Evolutionary conservation across 2,113 vertebrate species (phyloP).

Genomic region (Zosterops japonicus): DNA sequence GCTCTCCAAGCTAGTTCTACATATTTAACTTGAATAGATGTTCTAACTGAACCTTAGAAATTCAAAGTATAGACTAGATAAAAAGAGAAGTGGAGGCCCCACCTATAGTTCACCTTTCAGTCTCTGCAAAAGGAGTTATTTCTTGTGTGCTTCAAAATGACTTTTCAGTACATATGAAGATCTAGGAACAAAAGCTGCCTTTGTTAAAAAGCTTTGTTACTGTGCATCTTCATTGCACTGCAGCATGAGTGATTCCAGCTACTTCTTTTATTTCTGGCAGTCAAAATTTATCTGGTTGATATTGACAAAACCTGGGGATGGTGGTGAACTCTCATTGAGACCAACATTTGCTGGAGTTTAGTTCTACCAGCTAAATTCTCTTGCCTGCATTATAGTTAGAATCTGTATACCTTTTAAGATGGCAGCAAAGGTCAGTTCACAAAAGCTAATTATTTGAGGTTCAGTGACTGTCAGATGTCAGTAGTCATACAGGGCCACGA

Average conservation of each 20-base stretch:
- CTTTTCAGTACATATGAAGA: neutral
- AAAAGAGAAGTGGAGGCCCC: neutral
- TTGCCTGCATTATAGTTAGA: neutral
- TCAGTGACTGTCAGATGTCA: neutral
- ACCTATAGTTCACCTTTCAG: neutral
- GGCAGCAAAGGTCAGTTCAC: neutral
- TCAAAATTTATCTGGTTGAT: neutral
- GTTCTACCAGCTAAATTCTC: neutral
- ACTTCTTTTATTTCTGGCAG: neutral
- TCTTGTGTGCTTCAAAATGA: neutral
- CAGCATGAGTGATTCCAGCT: neutral
- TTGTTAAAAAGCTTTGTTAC: neutral
- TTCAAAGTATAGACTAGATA: neutral
- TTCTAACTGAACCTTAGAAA: neutral
- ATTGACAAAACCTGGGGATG: neutral
- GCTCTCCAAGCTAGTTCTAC: neutral
- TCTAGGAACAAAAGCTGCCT: neutral
- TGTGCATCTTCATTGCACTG: neutral
- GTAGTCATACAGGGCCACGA: rapidly evolving
- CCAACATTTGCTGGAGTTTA: neutral
- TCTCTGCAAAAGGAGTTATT: neutral
- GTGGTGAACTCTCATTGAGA: neutral
- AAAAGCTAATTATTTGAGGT: neutral
- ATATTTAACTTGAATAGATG: neutral
- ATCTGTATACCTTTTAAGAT: neutral